Base-by-base conservation (phyloP, 2,888 invertebrate species). In the Drosophila rubida region DNA sequence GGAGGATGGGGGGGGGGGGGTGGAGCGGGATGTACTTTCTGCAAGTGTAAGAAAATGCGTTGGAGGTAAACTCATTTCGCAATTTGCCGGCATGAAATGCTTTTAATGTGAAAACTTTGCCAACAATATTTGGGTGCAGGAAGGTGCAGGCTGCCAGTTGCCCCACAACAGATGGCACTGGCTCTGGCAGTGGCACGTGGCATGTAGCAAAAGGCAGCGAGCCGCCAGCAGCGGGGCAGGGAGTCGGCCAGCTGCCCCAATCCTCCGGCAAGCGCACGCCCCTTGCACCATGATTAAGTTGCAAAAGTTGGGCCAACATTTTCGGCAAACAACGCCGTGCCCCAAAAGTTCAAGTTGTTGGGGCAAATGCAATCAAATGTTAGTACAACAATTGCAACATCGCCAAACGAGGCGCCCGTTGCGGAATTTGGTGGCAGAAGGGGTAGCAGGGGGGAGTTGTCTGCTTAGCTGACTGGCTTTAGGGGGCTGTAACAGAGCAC, bases 101-200 rank as follows among this genome's bases (percentile, higher is more conserved):
- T 87, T 81, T 82, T 82, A 82, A 82, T 82, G 82, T 74, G 80
- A 87, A 82, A 82, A 82, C 80, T 82, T 82, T 77, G 51, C 37
- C 53, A 71, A 54, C 58, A 58, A 75, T 69, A 75, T 69, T 53
- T 45, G 45, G 55, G 51, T 54, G 54, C 61, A 49, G 50, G 13
- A 62, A 58, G 49, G 30, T 70, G 70, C 44, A 57, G 51, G 42
- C 32, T 44, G 71, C 55, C 62, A 25, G 30, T 30, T 30, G 30
- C 25, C 35, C 35, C 45, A 68, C 66, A 77, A 54, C 72, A 73
- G 79, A 84, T 78, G 87, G 80, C 84, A 61, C 53, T 45, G 55
- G 58, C 78, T 69, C 65, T 78, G 87, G 80, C 84, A 61, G 50
- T 45, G 55, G 58, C 78, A 74, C 65, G 69, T 58, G 75, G 69